Conservation (phyloP, 2,113 vertebrate species). For the Bos javanicus region DNA sequence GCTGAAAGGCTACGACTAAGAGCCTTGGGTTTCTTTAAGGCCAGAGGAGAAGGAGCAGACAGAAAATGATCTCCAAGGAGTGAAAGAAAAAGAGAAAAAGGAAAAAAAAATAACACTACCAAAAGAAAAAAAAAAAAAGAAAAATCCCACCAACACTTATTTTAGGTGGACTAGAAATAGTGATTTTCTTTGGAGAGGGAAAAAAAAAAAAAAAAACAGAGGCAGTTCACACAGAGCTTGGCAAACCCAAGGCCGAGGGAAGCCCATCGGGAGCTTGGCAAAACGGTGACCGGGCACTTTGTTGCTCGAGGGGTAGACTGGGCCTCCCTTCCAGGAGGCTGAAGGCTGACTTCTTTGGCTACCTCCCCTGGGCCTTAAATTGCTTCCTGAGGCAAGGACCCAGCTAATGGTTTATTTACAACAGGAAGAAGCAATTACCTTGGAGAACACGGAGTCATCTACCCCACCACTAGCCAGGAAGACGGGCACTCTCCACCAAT, state of each 20-base stretch:
- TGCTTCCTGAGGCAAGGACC: conserved; percentile 67
- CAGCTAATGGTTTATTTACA: conserved; percentile 72
- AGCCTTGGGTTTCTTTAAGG: not conserved
- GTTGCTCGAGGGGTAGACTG: conserved; percentile 27
- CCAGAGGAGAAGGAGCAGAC: not conserved
- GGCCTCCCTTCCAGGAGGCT: conserved; percentile 36
- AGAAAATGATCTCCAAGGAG: not conserved
- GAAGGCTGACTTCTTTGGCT: conserved; percentile 47
- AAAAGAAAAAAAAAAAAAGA: not conserved
- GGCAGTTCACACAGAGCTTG: not conserved
- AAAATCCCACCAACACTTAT: not conserved
- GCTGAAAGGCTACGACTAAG: not conserved
- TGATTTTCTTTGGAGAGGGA: not conserved
- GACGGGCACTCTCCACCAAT: not conserved
- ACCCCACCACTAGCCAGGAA: conserved; percentile 27
- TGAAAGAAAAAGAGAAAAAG: not conserved
- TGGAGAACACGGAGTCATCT: conserved; percentile 37
- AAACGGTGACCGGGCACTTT: not conserved
- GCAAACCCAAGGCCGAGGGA: not conserved
- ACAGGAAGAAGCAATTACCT: conserved; percentile 75
- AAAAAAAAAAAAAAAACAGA: not conserved
- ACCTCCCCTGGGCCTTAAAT: conserved; percentile 63
- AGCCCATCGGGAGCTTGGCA: not conserved
- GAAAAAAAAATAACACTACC: not conserved
- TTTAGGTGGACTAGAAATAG: not conserved